These are phyloP conservation scores for Thalpophila matura DNA, from an alignment of 2,888 invertebrate genomes.

Conservation along the genomic window DNA sequence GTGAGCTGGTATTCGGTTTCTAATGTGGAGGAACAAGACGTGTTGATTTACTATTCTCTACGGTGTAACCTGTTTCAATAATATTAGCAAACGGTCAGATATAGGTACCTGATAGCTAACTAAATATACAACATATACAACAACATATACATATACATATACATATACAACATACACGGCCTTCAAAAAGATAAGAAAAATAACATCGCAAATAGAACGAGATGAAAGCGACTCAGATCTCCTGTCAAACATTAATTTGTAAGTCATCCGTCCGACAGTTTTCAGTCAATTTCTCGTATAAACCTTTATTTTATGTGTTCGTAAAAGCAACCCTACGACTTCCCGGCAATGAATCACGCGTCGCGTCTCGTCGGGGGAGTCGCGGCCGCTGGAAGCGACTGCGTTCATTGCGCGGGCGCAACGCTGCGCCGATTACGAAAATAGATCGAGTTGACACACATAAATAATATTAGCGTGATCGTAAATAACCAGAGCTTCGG, in stretches of 20 bases:
- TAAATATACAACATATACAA: no score
- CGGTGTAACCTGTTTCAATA: no score
- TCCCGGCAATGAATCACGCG: conserved; percentile 81
- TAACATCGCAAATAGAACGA: conserved; percentile 4
- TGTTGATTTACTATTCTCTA: no score
- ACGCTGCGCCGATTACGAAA: conserved; percentile 78
- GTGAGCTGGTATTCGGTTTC: no score
- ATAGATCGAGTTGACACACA: conserved; percentile 89
- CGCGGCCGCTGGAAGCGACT: conserved; percentile 38
- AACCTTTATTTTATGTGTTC: conserved; percentile 71
- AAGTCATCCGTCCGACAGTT: conserved; percentile 36
- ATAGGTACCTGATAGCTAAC: no score
- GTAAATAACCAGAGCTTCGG: conserved; percentile 74
- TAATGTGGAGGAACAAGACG: no score
- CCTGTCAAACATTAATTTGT: conserved; percentile 44
- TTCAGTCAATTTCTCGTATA: conserved; percentile 62
- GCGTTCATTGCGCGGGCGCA: conserved; percentile 48
- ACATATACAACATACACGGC: no score
- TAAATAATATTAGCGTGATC: conserved; percentile 85
- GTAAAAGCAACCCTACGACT: conserved; percentile 69
- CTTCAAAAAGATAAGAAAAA: conserved; percentile 35
- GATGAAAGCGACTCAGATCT: conserved; percentile 35
- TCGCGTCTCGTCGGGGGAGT: conserved; percentile 46
- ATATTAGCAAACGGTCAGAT: no score
- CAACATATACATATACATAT: no score